phyloP scores from a whole-genome alignment of 1,140 invertebrate species.

The Hestina assimilis region DNA sequence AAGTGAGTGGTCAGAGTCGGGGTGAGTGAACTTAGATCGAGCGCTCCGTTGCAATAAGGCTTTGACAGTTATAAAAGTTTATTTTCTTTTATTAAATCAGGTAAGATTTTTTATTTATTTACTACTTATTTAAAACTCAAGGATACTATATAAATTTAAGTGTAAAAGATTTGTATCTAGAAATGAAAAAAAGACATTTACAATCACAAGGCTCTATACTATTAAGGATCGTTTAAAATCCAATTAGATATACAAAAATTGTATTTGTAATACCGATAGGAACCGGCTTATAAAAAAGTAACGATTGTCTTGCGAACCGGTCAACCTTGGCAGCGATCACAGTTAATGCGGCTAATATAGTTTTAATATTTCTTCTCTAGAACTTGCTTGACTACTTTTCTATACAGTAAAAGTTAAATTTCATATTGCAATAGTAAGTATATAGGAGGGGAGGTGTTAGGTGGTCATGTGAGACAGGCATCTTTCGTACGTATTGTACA shows the following conservation, averaged over 20 bases:
- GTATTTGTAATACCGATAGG: background rate
- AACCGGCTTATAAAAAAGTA: conserved; percentile 27
- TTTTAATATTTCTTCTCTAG: background rate
- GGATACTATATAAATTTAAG: background rate
- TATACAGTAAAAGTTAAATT: conserved; percentile 3
- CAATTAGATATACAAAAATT: background rate
- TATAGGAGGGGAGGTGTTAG: too few species aligned
- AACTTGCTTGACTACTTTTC: background rate
- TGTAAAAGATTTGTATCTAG: too few species aligned
- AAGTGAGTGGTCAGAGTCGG: conserved; percentile 29
- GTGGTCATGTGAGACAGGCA: too few species aligned
- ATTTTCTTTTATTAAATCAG: conserved; percentile 7
- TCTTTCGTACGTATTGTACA: too few species aligned
- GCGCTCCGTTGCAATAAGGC: conserved; percentile 10
- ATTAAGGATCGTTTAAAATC: too few species aligned
- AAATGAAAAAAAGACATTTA: too few species aligned
- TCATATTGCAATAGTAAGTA: background rate
- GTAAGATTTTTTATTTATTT: background rate
- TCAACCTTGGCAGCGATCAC: conserved; percentile 32
- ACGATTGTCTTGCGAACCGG: conserved; percentile 36
- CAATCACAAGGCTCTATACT: too few species aligned
- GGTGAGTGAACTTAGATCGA: conserved; percentile 55
- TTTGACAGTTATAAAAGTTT: conserved; percentile 24
- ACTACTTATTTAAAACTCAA: background rate
- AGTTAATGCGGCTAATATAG: conserved; percentile 17